Evolutionary conservation across 2,888 invertebrate genomes (phyloP), one percentile per base, ranked within the genome.

Genomic region (Stegophylla sp.): DNA sequence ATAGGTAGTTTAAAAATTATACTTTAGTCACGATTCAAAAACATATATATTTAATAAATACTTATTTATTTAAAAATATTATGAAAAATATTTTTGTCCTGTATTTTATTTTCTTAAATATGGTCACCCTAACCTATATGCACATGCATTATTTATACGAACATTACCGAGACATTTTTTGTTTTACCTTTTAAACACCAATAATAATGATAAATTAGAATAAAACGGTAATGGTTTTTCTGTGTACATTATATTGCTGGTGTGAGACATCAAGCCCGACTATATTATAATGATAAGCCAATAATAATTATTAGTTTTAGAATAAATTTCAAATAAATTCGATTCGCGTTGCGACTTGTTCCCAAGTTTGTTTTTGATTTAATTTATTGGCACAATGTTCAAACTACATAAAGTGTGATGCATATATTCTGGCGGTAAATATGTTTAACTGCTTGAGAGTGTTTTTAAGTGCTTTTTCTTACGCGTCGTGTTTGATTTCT

Each of bases 311-410:
- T 23, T 56, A 4, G 10, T 4, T 59, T 23, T 41, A 23, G n/a
- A 56, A 72, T 72, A 17, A 2, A 73, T 59, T 43, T 73, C 20
- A 73, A 56, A 69, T 34, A 7, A 1, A 53, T 43, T 56, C 23
- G 41, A 72, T 72, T 43, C 4, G 7, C 34, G 23, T 48, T 12
- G 1, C 28, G 26, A 23, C 15, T 71, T 15, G 41, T 41, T 41
- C 10, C 20, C 41, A 72, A n/a, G n/a, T n/a, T n/a, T n/a, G n/a
- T 56, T 12, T 43, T 17, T 56, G 41, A 72, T 72, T 56, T 41
- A 41, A 59, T 59, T 59, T 59, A 43, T n/a, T 71, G 43, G 12
- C 20, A 12, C 3, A n/a, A 34, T 13, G n/a, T 15, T 28, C 13
- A 51, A 69, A 69, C 28, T 2, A 26, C 13, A 5, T 13, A 20